These are phyloP conservation scores for Drosophila lowei DNA, from an alignment of 1,140 invertebrate genomes.

Conservation along the genomic window DNA sequence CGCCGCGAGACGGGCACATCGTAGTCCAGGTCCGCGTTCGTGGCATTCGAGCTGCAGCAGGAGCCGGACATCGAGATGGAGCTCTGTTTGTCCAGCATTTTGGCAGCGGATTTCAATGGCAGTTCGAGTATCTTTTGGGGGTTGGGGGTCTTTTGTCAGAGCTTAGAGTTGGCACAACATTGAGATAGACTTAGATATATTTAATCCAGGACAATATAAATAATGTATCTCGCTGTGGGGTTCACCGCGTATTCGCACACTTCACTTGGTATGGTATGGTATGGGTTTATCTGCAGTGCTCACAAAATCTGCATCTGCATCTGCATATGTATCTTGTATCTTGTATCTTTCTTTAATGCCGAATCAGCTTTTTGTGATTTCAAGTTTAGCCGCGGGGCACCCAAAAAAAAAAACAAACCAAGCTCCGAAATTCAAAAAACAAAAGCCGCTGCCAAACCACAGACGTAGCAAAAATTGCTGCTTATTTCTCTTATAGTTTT, in stretches of 20 bases:
- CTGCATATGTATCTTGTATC: conserved; percentile 57
- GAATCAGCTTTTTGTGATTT: conserved; percentile 76
- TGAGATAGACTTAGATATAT: conserved; percentile 76
- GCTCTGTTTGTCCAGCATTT: conserved; percentile 72
- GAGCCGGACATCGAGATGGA: conserved; percentile 58
- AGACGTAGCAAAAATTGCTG: conserved; percentile 37
- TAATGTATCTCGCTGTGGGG: conserved; percentile 70
- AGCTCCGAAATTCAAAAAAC: conserved; percentile 45
- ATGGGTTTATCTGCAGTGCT: conserved; percentile 34
- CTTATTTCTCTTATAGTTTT: conserved; percentile 10
- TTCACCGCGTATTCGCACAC: conserved; percentile 19
- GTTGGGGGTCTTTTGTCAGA: background rate
- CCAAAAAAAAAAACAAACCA: conserved; percentile 22
- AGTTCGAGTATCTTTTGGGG: background rate
- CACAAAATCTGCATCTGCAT: conserved; percentile 19
- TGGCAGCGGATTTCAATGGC: conserved; percentile 3
- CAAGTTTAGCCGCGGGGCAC: conserved; percentile 71
- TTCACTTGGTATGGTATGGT: conserved; percentile 24
- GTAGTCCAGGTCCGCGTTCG: conserved; percentile 73
- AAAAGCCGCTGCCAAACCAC: conserved; percentile 62
- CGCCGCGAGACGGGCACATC: conserved; percentile 74
- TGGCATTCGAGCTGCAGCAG: conserved; percentile 71
- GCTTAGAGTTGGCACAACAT: conserved; percentile 1
- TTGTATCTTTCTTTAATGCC: conserved; percentile 50
- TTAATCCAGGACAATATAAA: conserved; percentile 83